Evolutionary conservation across 2,888 invertebrate species (phyloP).

Genomic region (Eupeodes luniger): DNA sequence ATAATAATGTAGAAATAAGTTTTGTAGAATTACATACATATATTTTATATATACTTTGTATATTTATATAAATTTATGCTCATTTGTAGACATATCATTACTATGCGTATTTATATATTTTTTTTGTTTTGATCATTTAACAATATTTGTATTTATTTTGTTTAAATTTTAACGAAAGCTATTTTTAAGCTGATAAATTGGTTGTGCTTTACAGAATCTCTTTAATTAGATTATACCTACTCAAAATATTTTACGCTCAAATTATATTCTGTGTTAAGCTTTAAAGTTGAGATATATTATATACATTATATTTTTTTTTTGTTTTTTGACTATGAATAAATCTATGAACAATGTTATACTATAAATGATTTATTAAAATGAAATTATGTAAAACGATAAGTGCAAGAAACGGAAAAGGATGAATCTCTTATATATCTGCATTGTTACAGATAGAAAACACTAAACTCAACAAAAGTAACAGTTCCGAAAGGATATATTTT

Average conservation of each 20-base stretch:
- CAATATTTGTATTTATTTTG: background rate
- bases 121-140: background rate
- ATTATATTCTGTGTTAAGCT: constrained; percentile 10
- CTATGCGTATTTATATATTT: background rate
- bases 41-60: background rate
- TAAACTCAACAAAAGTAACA: no score
- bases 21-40: no score
- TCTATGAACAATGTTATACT: no score
- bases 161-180: background rate
- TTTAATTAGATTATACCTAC: background rate
- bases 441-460: no score
- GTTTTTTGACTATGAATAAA: background rate
- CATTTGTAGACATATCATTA: constrained; percentile 8
- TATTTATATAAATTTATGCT: background rate
- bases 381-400: no score
- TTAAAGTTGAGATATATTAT: constrained; percentile 13
- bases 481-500: no score
- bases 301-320: background rate
- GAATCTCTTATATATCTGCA: no score
- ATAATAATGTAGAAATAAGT: background rate
- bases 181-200: constrained; percentile 1
- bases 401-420: no score
- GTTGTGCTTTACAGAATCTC: constrained; percentile 32
- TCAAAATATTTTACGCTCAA: constrained; percentile 5
- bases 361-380: no score